A percentile compares a stretch with the other conserved stretches of the same genome.
Evolutionary conservation across 2,797 vertebrate species (phyloP).

Genomic region (Hybognathus amarus): DNA sequence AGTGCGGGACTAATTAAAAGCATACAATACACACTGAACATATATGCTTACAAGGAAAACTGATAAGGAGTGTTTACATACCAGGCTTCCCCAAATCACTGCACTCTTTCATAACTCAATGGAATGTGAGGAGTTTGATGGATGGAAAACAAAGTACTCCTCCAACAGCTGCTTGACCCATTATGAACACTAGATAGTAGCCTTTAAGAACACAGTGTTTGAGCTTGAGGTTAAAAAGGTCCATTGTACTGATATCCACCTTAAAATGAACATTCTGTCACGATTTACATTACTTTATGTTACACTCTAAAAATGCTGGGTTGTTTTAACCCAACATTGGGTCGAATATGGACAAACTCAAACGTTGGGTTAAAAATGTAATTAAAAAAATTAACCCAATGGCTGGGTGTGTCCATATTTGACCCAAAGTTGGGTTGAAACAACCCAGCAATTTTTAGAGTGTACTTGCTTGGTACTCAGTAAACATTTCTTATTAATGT

Average conservation of each 20-base stretch:
- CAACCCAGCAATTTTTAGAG: too few species aligned
- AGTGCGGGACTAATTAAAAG: constrained; percentile 23
- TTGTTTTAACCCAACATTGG: too few species aligned
- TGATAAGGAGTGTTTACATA: constrained; percentile 36
- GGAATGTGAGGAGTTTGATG: constrained; percentile 20
- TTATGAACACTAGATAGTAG: constrained; percentile 24
- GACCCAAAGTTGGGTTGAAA: too few species aligned
- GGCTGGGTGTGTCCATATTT: too few species aligned
- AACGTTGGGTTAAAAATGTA: too few species aligned
- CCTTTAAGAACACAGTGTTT: not conserved
- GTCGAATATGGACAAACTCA: too few species aligned
- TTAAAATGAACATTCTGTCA: not conserved
- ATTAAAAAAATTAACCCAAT: too few species aligned
- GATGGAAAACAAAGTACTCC: constrained; percentile 5
- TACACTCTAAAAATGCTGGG: too few species aligned
- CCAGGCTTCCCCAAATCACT: constrained; percentile 22
- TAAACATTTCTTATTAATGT: too few species aligned
- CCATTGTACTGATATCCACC: not conserved
- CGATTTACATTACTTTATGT: not conserved
- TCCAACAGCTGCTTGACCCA: not conserved
- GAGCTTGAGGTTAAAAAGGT: not conserved
- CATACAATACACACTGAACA: constrained; percentile 9
- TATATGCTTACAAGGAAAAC: not conserved
- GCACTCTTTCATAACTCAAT: constrained; percentile 9
- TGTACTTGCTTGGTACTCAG: too few species aligned